Conservation (phyloP, 2,888 invertebrate species). For the Caenorhabditis auriculariae region DNA sequence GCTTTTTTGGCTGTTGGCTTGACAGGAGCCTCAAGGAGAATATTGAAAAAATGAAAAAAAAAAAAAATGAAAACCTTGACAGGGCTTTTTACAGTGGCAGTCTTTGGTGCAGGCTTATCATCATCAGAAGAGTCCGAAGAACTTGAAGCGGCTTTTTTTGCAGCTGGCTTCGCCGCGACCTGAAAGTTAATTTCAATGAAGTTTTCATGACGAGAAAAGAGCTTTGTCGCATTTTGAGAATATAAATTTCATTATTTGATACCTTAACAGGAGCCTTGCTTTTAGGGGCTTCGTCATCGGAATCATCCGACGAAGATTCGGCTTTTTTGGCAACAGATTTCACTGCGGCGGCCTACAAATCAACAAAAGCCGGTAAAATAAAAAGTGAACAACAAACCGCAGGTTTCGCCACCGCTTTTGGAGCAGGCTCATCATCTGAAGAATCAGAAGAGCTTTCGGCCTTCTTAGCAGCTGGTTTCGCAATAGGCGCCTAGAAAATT, state of each 20-base stretch:
- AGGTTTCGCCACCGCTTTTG: no score
- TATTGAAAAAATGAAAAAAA: not conserved
- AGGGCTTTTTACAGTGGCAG: not conserved
- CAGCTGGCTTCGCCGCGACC: not conserved
- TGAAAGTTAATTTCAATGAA: not conserved
- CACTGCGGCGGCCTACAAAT: slow-evolving; percentile 3
- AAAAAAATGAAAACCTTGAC: not conserved
- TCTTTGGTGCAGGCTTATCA: slow-evolving; percentile 9
- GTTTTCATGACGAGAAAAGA: no score
- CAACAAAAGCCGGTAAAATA: slow-evolving; percentile 8
- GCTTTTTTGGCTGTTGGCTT: slow-evolving; percentile 7
- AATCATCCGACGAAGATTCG: slow-evolving; percentile 9
- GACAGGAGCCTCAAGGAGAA: slow-evolving; percentile 1
- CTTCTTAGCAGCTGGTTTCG: slow-evolving; percentile 8
- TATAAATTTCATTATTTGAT: no score
- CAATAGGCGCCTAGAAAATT: no score
- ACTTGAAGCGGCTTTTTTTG: slow-evolving; percentile 18
- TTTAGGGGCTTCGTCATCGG: slow-evolving; percentile 11
- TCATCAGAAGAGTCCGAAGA: slow-evolving; percentile 17
- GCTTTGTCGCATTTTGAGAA: no score
- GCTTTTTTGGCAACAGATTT: slow-evolving; percentile 5
- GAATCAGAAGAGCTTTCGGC: not conserved
- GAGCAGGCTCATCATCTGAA: slow-evolving; percentile 5
- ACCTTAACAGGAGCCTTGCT: no score
- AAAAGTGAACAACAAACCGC: slow-evolving; percentile 1